Conservation (phyloP, 2,888 invertebrate genomes). For the Nomada hirtipes region DNA sequence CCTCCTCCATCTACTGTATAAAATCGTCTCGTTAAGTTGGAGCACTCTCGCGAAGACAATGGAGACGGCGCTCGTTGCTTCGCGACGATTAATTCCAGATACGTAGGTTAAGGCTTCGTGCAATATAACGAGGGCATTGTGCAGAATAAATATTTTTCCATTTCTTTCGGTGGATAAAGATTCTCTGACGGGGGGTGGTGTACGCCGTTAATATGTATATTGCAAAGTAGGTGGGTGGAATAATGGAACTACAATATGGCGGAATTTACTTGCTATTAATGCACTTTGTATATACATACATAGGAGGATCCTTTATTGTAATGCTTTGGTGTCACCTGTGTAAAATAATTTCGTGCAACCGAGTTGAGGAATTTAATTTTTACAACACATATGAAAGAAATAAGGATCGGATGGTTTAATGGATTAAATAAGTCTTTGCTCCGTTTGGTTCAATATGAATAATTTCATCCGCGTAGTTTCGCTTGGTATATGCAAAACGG, state of each 20-base stretch:
- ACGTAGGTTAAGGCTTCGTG: not conserved
- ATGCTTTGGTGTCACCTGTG: not conserved
- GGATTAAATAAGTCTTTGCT: no score
- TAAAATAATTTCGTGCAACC: no score
- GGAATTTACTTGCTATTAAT: not conserved
- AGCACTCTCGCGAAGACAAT: constrained; percentile 3
- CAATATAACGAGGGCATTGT: not conserved
- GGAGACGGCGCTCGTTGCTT: constrained; percentile 1
- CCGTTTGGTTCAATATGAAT: no score
- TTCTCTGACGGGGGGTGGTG: not conserved
- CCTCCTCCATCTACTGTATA: not conserved
- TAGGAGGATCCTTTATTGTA: no score
- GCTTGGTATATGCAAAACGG: no score
- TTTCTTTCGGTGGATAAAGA: not conserved
- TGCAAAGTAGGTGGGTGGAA: not conserved
- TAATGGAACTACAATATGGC: not conserved
- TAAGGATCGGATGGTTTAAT: no score
- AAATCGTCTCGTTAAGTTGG: constrained; percentile 26
- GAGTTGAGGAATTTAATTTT: no score
- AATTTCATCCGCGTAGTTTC: no score
- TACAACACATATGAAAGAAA: no score
- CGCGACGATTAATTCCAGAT: constrained; percentile 10
- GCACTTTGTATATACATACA: no score
- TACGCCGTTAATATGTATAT: not conserved
- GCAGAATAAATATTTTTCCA: not conserved